Percentiles rank a stretch among this genome's conserved stretches.
phyloP scores from a whole-genome alignment of 2,797 vertebrate genomes.

The Pteropus rufus region DNA sequence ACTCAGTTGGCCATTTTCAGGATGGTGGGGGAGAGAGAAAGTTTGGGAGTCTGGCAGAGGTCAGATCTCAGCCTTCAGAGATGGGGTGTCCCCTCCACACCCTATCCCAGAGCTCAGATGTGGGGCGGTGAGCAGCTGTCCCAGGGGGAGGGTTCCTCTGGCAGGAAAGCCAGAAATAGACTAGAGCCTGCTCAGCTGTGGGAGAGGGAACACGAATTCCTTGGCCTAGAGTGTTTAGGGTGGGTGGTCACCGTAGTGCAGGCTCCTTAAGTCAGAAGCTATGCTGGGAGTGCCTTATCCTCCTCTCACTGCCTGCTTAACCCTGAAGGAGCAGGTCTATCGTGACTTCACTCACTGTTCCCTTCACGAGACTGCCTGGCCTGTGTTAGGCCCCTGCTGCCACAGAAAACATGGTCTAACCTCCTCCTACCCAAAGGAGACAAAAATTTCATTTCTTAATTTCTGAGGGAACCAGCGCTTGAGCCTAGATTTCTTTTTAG shows the following conservation, averaged over 20 bases:
- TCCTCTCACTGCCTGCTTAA: neutral
- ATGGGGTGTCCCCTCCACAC: neutral
- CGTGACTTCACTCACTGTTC: neutral
- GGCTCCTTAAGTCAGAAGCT: neutral
- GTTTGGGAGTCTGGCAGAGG: neutral
- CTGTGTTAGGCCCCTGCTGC: neutral
- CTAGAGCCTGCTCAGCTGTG: neutral
- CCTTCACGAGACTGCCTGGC: neutral
- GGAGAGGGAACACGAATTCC: accelerated
- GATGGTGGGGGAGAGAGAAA: neutral
- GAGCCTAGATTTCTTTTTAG: neutral
- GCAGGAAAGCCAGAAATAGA: neutral
- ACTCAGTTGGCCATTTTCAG: neutral
- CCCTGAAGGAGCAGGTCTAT: no score
- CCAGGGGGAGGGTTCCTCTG: neutral
- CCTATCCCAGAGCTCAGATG: neutral
- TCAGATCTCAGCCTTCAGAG: neutral
- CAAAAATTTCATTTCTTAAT: neutral
- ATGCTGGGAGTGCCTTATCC: neutral
- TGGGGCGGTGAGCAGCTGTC: accelerated
- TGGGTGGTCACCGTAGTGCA: accelerated
- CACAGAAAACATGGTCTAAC: neutral
- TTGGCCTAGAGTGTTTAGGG: no score
- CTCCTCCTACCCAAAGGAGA: neutral
- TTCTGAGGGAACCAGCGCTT: neutral